Conservation (phyloP, 2,797 vertebrate species). For the Morelia viridis region DNA sequence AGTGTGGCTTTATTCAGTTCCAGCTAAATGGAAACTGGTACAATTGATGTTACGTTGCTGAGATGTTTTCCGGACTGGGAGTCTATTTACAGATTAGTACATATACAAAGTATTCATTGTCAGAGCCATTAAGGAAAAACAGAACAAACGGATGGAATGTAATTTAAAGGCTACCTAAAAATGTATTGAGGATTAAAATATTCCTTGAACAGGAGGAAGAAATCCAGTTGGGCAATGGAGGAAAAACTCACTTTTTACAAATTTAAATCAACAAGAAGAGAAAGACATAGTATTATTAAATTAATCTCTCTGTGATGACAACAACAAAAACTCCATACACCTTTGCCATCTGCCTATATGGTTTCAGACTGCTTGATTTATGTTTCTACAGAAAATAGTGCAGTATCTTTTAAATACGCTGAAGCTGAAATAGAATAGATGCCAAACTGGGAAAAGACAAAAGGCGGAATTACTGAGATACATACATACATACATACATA, state of each 20-base stretch:
- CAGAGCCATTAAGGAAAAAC: background rate
- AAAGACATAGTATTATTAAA: slow-evolving; percentile 57
- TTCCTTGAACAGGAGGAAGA: background rate
- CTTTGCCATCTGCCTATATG: slow-evolving; percentile 59
- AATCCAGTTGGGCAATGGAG: background rate
- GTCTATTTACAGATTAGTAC: slow-evolving; percentile 81
- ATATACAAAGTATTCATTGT: slow-evolving; percentile 61
- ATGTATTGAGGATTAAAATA: background rate
- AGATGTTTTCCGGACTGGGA: slow-evolving; percentile 74
- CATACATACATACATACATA: too few species aligned
- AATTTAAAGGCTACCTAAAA: slow-evolving; percentile 67
- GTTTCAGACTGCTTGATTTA: slow-evolving; percentile 27
- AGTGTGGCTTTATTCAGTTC: slow-evolving; percentile 89
- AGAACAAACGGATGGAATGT: background rate
- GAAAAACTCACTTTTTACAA: slow-evolving; percentile 55
- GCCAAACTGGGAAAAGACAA: slow-evolving; percentile 24
- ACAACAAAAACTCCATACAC: slow-evolving; percentile 54
- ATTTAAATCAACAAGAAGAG: slow-evolving; percentile 69
- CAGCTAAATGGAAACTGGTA: slow-evolving; percentile 77
- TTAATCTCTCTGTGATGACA: slow-evolving; percentile 68
- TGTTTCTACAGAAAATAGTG: slow-evolving; percentile 5
- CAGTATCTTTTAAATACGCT: background rate
- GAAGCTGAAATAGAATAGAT: slow-evolving; percentile 23
- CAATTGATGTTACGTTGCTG: slow-evolving; percentile 78
- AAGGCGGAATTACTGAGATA: background rate